These are phyloP conservation scores for Microtus pennsylvanicus DNA, from an alignment of 2,113 vertebrate genomes.

Conservation along the genomic window DNA sequence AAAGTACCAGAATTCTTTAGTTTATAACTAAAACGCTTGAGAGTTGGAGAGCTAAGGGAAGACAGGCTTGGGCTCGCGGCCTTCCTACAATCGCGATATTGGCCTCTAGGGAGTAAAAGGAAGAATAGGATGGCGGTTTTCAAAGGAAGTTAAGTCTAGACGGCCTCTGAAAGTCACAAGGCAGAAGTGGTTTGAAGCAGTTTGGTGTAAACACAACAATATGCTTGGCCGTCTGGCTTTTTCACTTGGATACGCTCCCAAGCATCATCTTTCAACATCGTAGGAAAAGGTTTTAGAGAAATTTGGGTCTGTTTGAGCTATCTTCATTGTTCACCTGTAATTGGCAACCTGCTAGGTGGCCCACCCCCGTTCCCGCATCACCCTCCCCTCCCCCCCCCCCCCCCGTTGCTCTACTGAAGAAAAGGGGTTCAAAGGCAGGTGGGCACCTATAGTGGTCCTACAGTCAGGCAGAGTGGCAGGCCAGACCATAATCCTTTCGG, in stretches of 20 bases:
- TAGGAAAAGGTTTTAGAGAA: background rate
- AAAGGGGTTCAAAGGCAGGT: background rate
- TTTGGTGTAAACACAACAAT: slow-evolving; percentile 4
- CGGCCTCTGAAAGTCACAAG: slow-evolving; percentile 49
- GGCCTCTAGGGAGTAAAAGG: background rate
- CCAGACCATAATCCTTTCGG: accelerated
- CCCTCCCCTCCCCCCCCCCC: no score
- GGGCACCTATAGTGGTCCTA: background rate
- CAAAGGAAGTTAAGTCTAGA: slow-evolving; percentile 18
- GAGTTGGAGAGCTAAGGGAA: background rate
- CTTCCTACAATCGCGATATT: background rate
- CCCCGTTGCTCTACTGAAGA: background rate
- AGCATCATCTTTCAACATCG: background rate
- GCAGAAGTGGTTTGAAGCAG: slow-evolving; percentile 32
- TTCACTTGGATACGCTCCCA: background rate
- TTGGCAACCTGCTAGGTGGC: background rate
- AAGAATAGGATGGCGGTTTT: slow-evolving; percentile 21
- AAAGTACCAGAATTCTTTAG: background rate
- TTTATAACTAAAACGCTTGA: slow-evolving; percentile 1
- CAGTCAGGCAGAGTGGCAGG: background rate
- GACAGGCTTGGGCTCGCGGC: accelerated
- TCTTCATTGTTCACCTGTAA: background rate
- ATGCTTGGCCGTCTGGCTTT: background rate
- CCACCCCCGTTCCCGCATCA: accelerated
- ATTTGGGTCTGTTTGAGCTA: background rate